These are phyloP conservation scores for Pimpla rufipes DNA, from an alignment of 2,888 invertebrate species.

Conservation along the genomic window DNA sequence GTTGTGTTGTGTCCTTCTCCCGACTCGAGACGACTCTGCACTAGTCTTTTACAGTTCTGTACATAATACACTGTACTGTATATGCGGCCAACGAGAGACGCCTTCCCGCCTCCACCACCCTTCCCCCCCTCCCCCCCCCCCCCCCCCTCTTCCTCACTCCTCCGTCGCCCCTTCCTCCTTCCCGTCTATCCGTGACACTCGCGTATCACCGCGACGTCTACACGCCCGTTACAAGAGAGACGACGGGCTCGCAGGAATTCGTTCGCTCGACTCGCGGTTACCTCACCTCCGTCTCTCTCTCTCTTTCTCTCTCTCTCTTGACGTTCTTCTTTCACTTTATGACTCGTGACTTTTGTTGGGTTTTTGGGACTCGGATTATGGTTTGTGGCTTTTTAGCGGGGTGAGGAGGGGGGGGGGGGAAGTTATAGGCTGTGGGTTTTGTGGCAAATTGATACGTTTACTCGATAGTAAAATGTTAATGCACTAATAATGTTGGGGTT, in stretches of 20 bases:
- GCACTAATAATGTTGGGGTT: no score
- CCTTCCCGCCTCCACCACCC: conserved; percentile 69
- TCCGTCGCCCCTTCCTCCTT: conserved; percentile 19
- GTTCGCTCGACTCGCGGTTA: conserved; percentile 25
- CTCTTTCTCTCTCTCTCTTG: no score
- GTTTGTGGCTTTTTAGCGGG: no score
- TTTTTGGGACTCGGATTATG: no score
- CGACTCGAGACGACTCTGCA: background rate
- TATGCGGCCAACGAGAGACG: conserved; percentile 60
- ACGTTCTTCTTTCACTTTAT: background rate
- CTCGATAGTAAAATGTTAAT: no score
- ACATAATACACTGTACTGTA: conserved; percentile 30
- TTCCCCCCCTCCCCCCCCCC: conserved; percentile 29
- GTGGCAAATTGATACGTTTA: no score
- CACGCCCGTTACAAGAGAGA: conserved; percentile 42
- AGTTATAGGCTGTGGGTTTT: no score
- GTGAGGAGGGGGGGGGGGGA: no score
- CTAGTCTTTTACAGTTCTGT: conserved; percentile 42
- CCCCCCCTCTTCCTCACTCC: conserved; percentile 61
- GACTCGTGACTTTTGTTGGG: background rate
- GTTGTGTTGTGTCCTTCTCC: no score
- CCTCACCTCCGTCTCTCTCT: background rate
- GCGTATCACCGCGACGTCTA: conserved; percentile 55
- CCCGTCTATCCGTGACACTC: conserved; percentile 58
- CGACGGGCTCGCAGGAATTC: conserved; percentile 57